Evolutionary conservation across 2,888 invertebrate genomes (phyloP), one percentile per base, ranked within the genome.

Genomic region (Lepidocyrtinus sp.): DNA sequence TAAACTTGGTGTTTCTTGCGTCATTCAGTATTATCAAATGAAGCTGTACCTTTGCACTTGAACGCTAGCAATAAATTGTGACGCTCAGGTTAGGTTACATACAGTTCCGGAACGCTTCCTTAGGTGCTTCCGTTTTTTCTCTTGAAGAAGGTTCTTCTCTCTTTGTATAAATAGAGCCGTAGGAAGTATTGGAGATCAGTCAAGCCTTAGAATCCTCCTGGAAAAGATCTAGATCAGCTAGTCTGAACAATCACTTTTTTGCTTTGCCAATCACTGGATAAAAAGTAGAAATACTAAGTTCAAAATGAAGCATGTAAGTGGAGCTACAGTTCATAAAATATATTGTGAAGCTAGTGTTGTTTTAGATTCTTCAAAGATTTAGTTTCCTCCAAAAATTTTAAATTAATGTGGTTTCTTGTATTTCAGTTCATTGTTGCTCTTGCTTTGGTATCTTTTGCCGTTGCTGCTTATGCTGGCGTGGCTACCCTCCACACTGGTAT

Each of bases 271-370:
- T 50, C 17, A 2, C 50, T 50, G 50, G 50, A 50, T 50, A 50
- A 50, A 36, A 5, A 36, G 36, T 50, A 50, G 5, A 50, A 50
- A n/a, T n/a, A 50, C 50, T 50, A 15, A 50, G n/a, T 45, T 62
- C 73, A 74, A 79, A 70, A 79, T 79, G 79, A 79, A 79, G 45
- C 70, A 69, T 45, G 79, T 79, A 79, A 79, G 78, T 67, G 50
- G 15, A 50, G 17, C 15, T 12, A 50, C 36, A 36, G 5, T 50
- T 50, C n/a, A n/a, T n/a, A n/a, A n/a, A n/a, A n/a, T n/a, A n/a
- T n/a, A n/a, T n/a, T n/a, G n/a, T n/a, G n/a, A n/a, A n/a, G n/a
- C n/a, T n/a, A n/a, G n/a, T n/a, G n/a, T n/a, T n/a, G n/a, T n/a
- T n/a, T n/a, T n/a, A n/a, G n/a, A n/a, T n/a, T n/a, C n/a, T n/a